A percentile compares a stretch with the other conserved stretches of the same genome.
phyloP scores from a whole-genome alignment of 92 coral and sea anemone species.

The Palythoa grandiflora region DNA sequence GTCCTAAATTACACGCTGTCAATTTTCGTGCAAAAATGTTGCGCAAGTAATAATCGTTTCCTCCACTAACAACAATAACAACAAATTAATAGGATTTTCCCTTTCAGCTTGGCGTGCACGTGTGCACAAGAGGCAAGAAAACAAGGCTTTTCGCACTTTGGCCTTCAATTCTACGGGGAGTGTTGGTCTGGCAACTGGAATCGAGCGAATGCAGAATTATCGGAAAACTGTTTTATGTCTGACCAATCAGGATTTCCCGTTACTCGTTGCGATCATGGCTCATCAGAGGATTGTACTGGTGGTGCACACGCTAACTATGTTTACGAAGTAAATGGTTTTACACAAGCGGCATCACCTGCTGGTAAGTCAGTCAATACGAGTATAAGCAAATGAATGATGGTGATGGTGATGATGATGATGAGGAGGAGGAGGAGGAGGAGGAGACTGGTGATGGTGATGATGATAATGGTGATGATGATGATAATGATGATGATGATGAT shows the following conservation, averaged over 20 bases:
- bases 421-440: no score
- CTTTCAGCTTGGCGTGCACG: constrained; percentile 3
- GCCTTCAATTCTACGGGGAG: constrained; percentile 30
- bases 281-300: neutral
- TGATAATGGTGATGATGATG: no score
- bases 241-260: neutral
- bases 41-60: no score
- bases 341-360: neutral
- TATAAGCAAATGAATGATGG: no score
- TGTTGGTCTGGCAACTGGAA: constrained; percentile 14
- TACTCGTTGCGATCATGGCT: neutral
- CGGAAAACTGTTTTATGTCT: neutral
- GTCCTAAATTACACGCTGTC: no score
- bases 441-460: no score
- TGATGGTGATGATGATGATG: no score
- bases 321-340: neutral
- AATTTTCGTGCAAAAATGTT: no score
- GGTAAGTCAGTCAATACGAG: neutral
- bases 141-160: neutral
- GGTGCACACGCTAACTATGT: constrained; percentile 11
- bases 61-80: no score
- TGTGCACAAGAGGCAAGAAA: neutral
- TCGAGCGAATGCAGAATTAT: neutral
- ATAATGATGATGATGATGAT: no score
- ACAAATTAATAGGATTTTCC: neutral